Percentiles rank a stretch among this genome's conserved stretches.
These are phyloP conservation scores for Alosa sapidissima DNA, from an alignment of 2,797 vertebrate genomes.

Conservation along the genomic window DNA sequence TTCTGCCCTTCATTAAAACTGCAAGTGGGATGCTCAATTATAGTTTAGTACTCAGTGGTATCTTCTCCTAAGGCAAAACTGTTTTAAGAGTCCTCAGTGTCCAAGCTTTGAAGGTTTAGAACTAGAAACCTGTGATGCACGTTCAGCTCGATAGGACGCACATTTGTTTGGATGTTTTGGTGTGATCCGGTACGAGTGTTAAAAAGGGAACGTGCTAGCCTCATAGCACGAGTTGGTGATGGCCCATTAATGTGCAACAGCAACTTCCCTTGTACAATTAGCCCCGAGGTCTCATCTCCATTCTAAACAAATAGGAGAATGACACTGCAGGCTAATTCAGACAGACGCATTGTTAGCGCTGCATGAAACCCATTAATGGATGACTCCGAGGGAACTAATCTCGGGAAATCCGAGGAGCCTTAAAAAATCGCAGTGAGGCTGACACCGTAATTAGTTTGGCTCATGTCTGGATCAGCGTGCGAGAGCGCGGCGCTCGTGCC, in stretches of 20 bases:
- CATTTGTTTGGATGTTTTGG: background rate
- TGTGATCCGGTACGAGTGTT: background rate
- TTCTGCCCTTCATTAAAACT: background rate
- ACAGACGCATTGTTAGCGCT: conserved; percentile 57
- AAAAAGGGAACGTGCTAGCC: background rate
- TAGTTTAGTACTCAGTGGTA: background rate
- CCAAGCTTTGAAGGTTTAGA: background rate
- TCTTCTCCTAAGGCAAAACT: background rate
- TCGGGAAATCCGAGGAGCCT: conserved; percentile 57
- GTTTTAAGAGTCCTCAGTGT: background rate
- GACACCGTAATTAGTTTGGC: conserved; percentile 69
- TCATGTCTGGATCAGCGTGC: conserved; percentile 58
- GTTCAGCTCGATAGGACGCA: background rate
- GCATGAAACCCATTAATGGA: conserved; percentile 60
- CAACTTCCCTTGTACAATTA: conserved; percentile 57
- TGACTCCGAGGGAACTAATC: conserved; percentile 63
- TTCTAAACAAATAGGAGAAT: conserved; percentile 49
- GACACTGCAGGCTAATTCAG: conserved; percentile 63
- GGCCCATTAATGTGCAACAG: conserved; percentile 42
- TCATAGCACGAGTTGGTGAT: background rate
- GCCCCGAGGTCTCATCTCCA: conserved; percentile 49
- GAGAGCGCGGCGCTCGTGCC: conserved; percentile 17
- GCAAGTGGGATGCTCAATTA: background rate
- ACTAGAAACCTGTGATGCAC: background rate
- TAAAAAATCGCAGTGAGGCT: conserved; percentile 62